Evolutionary conservation across 2,888 invertebrate species (phyloP), one percentile per base, ranked within the genome.

Genomic region (Drosophila trichaetosa): DNA sequence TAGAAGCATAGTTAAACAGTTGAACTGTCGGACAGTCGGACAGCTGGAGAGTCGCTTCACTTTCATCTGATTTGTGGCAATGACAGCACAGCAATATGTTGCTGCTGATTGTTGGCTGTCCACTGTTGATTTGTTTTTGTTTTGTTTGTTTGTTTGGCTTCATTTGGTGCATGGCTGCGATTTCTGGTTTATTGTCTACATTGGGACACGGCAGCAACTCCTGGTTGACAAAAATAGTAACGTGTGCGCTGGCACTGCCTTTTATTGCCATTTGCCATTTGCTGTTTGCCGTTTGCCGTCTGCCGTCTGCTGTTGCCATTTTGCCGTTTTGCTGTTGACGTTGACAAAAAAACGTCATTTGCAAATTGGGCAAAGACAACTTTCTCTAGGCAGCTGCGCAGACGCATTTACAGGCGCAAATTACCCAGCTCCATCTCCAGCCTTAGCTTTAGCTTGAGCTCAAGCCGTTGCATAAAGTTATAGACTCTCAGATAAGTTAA

Each of bases 271-370:
- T 72, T 72, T 66, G 53, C 60, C 42, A 76, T 65, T 73, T 38
- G 38, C 38, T 2, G 18, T 38, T 38, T 53, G 61, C 54, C 36
- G 64, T 36, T 57, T 61, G 64, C 70, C 54, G 65, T 64, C 52
- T 65, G 52, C 62, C 51, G 80, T 66, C 69, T 59, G 69, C 69
- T 29, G 63, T 68, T 58, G 56, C 62, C 57, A 51, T 66, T 36
- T 57, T 61, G 65, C 70, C 57, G 65, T 64, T 60, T 63, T 79
- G 74, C 76, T 58, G 74, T 84, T 84, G 84, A 87, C 87, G 84
- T 84, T 89, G 87, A 89, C 89, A 89, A 87, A 87, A 86, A 87
- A 87, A 87, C 89, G 87, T 89, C 87, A 89, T 87, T 87, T 87
- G 87, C 89, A 87, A 87, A 87, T 87, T 87, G 89, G 87, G 89